Base-by-base conservation (phyloP, 2,888 invertebrate genomes). In the Galerucella nymphaeae region DNA sequence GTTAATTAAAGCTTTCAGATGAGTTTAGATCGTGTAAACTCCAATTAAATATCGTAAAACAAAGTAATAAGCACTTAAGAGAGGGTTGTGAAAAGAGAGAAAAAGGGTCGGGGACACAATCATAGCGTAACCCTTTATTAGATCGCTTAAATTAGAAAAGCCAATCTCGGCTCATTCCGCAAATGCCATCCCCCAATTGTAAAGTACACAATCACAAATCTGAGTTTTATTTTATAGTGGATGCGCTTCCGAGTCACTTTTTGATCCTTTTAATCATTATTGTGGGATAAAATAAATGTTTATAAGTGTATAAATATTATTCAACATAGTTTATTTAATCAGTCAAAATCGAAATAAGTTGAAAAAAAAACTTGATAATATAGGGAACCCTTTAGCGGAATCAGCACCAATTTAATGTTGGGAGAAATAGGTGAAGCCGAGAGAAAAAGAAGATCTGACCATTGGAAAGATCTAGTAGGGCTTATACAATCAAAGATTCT, bases 121-220 rank as follows among this genome's bases (percentile, higher is more conserved):
- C 78, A 76, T 70, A 65, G 76, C 76, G 74, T 78, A 84, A 84
- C 84, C 84, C 84, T 84, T 84, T 84, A 84, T 83, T 83, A 82
- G 83, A 83, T 80, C 83, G 83, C 83, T 82, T 83, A 84, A 85
- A 85, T 85, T 84, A 84, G 84, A 85, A 85, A 84, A 84, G 84
- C 84, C 84, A 84, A 85, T 85, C 84, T 82, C 83, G 81, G 80
- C 82, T 82, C 83, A 83, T 83, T 82, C 82, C 82, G 72, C 77
- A 80, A 82, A 80, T 83, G 79, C 83, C 82, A 81, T 79, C 79
- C 82, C 83, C 81, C 84, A 83, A 83, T 83, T 84, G 83, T 83
- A 82, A 83, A 83, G 82, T 83, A 84, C 81, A 83, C 83, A 83
- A 83, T 83, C 83, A 83, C 83, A 83, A 80, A 82, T 83, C 78